Conservation (phyloP, 2,113 vertebrate genomes). For the Sander lucioperca region DNA sequence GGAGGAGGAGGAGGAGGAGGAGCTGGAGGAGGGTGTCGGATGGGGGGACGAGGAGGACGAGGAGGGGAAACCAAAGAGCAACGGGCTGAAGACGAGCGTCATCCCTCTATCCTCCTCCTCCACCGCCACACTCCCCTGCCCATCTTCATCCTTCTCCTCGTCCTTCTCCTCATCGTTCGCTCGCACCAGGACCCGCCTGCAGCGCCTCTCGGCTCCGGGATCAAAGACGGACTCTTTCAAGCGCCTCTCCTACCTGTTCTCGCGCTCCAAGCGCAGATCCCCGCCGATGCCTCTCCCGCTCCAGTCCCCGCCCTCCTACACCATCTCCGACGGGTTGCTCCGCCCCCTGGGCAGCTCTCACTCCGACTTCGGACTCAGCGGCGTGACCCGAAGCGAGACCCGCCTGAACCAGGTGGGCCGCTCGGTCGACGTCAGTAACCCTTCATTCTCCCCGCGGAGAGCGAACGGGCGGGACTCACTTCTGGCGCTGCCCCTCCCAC, state of each 20-base stretch:
- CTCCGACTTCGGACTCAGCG: constrained; percentile 89
- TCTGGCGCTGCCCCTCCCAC: constrained; percentile 82
- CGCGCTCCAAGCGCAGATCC: constrained; percentile 90
- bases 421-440: constrained; percentile 54
- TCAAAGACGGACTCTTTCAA: constrained; percentile 92
- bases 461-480: constrained; percentile 88
- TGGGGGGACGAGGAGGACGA: constrained; percentile 75
- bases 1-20: constrained; percentile 59
- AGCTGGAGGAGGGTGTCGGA: constrained; percentile 48
- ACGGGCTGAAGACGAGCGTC: constrained; percentile 89
- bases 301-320: constrained; percentile 86
- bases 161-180: constrained; percentile 82
- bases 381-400: constrained; percentile 91
- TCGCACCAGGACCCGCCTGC: constrained; percentile 86
- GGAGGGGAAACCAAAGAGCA: constrained; percentile 92
- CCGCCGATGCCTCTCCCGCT: constrained; percentile 84
- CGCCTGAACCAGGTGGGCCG: constrained; percentile 91
- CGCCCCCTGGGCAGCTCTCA: constrained; percentile 89
- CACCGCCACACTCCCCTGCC: constrained; percentile 72
- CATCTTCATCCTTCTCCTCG: constrained; percentile 79
- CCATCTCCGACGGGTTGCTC: constrained; percentile 93
- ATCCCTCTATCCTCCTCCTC: constrained; percentile 74
- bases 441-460: constrained; percentile 72
- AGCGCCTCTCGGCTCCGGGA: constrained; percentile 83
- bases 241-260: constrained; percentile 93